These are phyloP conservation scores for Amphimallon solstitiale DNA, from an alignment of 2,888 invertebrate genomes.

Conservation along the genomic window DNA sequence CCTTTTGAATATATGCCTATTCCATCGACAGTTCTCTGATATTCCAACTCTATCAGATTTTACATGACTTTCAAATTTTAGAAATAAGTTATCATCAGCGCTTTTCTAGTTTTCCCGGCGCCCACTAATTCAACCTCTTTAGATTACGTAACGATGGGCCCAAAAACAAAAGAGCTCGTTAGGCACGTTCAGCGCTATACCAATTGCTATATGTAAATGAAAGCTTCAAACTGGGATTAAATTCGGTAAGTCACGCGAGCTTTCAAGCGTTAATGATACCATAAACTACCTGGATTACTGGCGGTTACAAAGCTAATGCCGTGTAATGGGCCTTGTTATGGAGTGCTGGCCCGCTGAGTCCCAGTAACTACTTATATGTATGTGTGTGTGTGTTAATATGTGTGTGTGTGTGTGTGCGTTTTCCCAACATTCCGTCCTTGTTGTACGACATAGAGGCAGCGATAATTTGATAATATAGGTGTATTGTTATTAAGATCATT, in stretches of 20 bases:
- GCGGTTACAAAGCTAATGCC: conserved; percentile 60
- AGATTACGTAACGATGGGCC: conserved; percentile 28
- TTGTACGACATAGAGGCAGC: conserved; percentile 18
- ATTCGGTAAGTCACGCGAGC: conserved; percentile 60
- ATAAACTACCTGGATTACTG: conserved; percentile 60
- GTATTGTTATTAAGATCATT: conserved; percentile 37
- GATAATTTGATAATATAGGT: conserved; percentile 58
- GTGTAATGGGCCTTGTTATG: conserved; percentile 58
- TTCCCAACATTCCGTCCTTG: too few species aligned
- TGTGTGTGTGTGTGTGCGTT: conserved; percentile 1
- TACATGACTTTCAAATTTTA: too few species aligned
- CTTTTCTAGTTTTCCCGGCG: conserved; percentile 22
- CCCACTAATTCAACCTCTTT: conserved; percentile 10
- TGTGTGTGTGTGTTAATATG: conserved; percentile 40
- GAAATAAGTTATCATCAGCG: conserved; percentile 3
- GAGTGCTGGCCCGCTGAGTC: conserved; percentile 56
- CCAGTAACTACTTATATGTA: conserved; percentile 33
- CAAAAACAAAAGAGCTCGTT: conserved; percentile 47
- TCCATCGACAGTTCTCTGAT: too few species aligned
- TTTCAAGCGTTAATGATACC: conserved; percentile 58
- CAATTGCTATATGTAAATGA: conserved; percentile 60
- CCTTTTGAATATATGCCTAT: too few species aligned
- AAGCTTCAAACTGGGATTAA: conserved; percentile 54
- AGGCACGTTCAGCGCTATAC: conserved; percentile 54
- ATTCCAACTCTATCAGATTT: too few species aligned